Conservation (phyloP, 2,888 invertebrate genomes). For the Pyrocoelia pectoralis region DNA sequence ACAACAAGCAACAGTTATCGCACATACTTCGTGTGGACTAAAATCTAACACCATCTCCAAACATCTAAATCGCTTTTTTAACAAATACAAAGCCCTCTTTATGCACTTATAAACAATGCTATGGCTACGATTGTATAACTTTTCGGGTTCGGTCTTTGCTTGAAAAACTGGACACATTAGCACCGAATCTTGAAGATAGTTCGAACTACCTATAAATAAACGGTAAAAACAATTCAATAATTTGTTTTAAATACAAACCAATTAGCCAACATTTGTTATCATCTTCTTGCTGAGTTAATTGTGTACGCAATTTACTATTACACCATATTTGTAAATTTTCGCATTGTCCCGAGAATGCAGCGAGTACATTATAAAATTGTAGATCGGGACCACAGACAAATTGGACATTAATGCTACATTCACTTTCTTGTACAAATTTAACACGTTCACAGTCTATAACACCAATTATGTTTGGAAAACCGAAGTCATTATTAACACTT, state of each 20-base stretch:
- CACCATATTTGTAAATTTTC: conserved; percentile 30
- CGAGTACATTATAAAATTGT: conserved; percentile 28
- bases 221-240: neutral
- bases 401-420: conserved; percentile 29
- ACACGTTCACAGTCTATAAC: conserved; percentile 23
- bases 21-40: conserved; percentile 23
- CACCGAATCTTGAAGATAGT: conserved; percentile 29
- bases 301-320: conserved; percentile 23
- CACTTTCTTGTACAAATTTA: conserved; percentile 16
- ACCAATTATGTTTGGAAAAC: conserved; percentile 29
- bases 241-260: conserved; percentile 7
- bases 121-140: conserved; percentile 31
- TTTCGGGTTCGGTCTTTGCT: conserved; percentile 15
- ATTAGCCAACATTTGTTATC: conserved; percentile 20
- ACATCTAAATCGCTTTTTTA: conserved; percentile 30
- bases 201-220: conserved; percentile 6
- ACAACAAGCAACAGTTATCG: conserved; percentile 26
- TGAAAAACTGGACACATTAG: conserved; percentile 27
- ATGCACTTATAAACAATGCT: conserved; percentile 18
- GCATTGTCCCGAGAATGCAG: conserved; percentile 28
- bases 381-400: conserved; percentile 29
- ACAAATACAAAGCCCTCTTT: conserved; percentile 16
- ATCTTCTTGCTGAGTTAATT: neutral
- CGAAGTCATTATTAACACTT: neutral
- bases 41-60: conserved; percentile 20